These are phyloP conservation scores for Cerastis leucographa DNA, from an alignment of 2,888 invertebrate species.

Conservation along the genomic window DNA sequence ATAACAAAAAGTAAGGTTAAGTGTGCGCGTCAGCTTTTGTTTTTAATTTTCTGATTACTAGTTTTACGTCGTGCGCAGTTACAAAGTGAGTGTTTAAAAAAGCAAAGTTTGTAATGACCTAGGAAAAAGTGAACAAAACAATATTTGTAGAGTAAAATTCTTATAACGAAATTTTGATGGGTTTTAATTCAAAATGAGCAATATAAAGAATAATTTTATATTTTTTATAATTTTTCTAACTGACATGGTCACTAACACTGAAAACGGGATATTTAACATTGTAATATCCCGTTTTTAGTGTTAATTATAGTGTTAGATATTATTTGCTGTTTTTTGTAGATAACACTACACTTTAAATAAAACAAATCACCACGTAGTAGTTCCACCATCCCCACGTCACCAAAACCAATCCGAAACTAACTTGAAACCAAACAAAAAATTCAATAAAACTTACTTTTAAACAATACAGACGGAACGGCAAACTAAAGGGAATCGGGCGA, in stretches of 20 bases:
- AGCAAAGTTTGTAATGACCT: not conserved
- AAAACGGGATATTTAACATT: too few species aligned
- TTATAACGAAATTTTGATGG: too few species aligned
- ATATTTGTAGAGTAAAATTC: too few species aligned
- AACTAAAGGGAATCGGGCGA: slow-evolving; percentile 56
- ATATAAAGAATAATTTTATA: too few species aligned
- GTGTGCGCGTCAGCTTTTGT: slow-evolving; percentile 1
- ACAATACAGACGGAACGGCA: slow-evolving; percentile 43
- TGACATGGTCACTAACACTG: too few species aligned
- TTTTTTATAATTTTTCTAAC: too few species aligned
- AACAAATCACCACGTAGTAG: not conserved
- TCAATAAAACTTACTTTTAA: slow-evolving; percentile 48
- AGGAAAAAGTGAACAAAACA: too few species aligned
- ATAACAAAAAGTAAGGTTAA: slow-evolving; percentile 49
- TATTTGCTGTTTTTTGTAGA: not conserved
- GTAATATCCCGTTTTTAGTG: too few species aligned
- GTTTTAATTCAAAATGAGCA: too few species aligned
- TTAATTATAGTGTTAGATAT: not conserved
- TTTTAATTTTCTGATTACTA: not conserved
- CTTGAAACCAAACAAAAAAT: slow-evolving; percentile 22
- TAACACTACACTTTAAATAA: not conserved
- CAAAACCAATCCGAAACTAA: not conserved
- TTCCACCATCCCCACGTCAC: not conserved
- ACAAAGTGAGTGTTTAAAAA: not conserved
- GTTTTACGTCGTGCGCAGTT: not conserved